Percentiles rank a stretch among this genome's conserved stretches.
These are phyloP conservation scores for Muscina levida DNA, from an alignment of 2,888 invertebrate genomes.

Conservation along the genomic window DNA sequence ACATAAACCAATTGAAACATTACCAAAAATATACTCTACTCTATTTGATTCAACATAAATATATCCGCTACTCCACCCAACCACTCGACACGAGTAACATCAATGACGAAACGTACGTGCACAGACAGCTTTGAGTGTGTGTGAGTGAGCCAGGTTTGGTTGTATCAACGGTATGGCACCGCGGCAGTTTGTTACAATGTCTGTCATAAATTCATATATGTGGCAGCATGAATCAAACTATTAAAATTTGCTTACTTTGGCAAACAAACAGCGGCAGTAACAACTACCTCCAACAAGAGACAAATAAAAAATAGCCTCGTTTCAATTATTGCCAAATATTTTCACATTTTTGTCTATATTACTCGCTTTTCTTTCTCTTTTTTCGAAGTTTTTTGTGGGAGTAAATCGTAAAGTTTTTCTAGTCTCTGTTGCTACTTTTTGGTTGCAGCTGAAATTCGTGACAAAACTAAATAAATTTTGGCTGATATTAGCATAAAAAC, in stretches of 20 bases:
- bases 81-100: too few relatives aligned
- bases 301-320: slow-evolving; percentile 11
- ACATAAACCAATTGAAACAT: slow-evolving; percentile 51
- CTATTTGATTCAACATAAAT: slow-evolving; percentile 51
- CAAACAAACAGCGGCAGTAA: slow-evolving; percentile 44
- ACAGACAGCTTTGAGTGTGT: too few relatives aligned
- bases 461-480: slow-evolving; percentile 64
- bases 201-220: slow-evolving; percentile 57
- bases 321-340: slow-evolving; percentile 60
- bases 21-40: background rate
- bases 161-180: too few relatives aligned
- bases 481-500: slow-evolving; percentile 58
- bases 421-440: slow-evolving; percentile 22
- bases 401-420: background rate
- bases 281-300: background rate
- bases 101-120: background rate
- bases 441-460: slow-evolving; percentile 58
- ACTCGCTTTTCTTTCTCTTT: background rate
- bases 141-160: background rate
- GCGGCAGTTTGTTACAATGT: slow-evolving; percentile 26
- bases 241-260: slow-evolving; percentile 62
- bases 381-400: slow-evolving; percentile 45
- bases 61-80: background rate
- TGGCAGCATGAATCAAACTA: slow-evolving; percentile 62
- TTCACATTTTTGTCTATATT: slow-evolving; percentile 38